Conservation (phyloP, 2,888 invertebrate species). For the Mythimna impura region DNA sequence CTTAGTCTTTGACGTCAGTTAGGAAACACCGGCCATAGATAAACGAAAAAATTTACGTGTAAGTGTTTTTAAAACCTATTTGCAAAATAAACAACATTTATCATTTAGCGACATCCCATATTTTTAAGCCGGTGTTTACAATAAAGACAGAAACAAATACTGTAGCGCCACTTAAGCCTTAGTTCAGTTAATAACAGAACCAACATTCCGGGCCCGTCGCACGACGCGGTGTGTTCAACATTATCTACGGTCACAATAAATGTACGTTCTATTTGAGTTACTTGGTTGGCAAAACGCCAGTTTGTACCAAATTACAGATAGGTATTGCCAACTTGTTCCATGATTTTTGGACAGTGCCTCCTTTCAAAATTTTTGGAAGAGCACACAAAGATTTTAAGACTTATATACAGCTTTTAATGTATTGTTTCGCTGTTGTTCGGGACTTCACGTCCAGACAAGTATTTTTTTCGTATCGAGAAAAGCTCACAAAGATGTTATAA, state of each 20-base stretch:
- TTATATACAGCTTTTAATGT: background rate
- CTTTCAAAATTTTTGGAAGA: slow-evolving; percentile 19
- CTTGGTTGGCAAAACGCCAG: slow-evolving; percentile 69
- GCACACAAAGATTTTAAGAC: background rate
- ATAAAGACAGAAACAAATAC: slow-evolving; percentile 23
- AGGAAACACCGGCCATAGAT: too few species aligned
- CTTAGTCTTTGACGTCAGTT: too few species aligned
- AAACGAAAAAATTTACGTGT: too few species aligned
- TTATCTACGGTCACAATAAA: slow-evolving; percentile 67
- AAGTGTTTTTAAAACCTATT: too few species aligned
- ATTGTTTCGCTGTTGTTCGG: background rate
- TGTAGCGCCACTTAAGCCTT: slow-evolving; percentile 31
- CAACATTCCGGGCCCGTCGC: slow-evolving; percentile 37
- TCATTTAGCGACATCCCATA: background rate
- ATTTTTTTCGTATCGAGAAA: background rate
- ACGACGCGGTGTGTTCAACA: slow-evolving; percentile 47
- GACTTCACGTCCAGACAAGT: background rate
- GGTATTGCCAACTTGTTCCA: slow-evolving; percentile 56
- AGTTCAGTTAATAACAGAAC: slow-evolving; percentile 48
- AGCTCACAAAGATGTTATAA: too few species aligned
- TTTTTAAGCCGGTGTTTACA: slow-evolving; percentile 19
- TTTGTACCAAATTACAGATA: slow-evolving; percentile 58
- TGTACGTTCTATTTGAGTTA: slow-evolving; percentile 68
- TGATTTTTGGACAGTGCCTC: slow-evolving; percentile 42
- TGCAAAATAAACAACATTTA: background rate